Conservation (phyloP, 1,140 invertebrate genomes). For the Euglossa dilemma region DNA sequence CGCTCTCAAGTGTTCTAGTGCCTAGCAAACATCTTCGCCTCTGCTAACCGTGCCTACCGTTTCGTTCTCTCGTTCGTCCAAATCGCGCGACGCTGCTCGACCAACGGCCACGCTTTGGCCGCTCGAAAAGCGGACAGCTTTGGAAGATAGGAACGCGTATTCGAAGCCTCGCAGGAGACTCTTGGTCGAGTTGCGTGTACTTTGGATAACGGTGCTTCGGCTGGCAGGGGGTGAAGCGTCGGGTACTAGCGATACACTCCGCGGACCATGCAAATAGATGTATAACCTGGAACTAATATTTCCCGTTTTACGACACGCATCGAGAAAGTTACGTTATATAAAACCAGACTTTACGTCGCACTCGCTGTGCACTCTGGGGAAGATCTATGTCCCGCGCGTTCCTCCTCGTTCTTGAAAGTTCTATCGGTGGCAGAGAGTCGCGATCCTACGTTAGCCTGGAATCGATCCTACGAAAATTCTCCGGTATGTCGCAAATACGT, state of each 20-base stretch:
- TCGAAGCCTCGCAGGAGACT: background rate
- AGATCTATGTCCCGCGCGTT: too few relatives aligned
- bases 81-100: too few relatives aligned
- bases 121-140: background rate
- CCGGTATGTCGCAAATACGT: too few relatives aligned
- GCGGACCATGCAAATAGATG: background rate
- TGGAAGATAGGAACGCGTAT: background rate
- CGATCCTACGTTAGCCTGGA: too few relatives aligned
- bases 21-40: too few relatives aligned
- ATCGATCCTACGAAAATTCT: too few relatives aligned
- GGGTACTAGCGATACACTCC: background rate
- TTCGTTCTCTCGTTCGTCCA: too few relatives aligned
- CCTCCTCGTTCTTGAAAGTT: too few relatives aligned
- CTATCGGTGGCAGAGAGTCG: too few relatives aligned
- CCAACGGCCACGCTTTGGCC: background rate
- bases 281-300: constrained; percentile 22
- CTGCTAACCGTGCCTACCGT: too few relatives aligned
- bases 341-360: constrained; percentile 12
- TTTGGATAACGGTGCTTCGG: constrained; percentile 57
- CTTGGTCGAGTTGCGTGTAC: constrained; percentile 1
- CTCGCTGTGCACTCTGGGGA: background rate
- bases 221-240: constrained; percentile 26
- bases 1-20: too few relatives aligned
- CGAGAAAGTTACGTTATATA: constrained; percentile 5
- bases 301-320: background rate